These are phyloP conservation scores for Scarus forsteni DNA, from an alignment of 2,797 vertebrate genomes.

Conservation along the genomic window DNA sequence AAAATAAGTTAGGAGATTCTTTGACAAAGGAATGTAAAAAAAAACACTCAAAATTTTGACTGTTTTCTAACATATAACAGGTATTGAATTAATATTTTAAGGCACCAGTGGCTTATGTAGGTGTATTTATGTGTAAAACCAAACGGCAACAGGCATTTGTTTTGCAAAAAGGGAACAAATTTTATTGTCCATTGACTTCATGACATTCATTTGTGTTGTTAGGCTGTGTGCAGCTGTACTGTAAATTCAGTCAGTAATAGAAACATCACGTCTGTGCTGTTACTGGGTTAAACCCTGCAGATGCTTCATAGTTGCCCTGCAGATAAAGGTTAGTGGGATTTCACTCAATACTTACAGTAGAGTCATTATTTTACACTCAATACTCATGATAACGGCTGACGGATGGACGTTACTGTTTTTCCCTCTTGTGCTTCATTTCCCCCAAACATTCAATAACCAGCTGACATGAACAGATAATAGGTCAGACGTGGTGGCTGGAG, in stretches of 20 bases:
- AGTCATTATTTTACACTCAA: slow-evolving; percentile 71
- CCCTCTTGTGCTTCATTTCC: slow-evolving; percentile 51
- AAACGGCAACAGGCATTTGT: background rate
- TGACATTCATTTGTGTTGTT: too few relatives aligned
- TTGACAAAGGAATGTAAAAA: too few relatives aligned
- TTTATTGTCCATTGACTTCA: too few relatives aligned
- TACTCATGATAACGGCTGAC: slow-evolving; percentile 52
- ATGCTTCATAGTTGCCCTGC: slow-evolving; percentile 48
- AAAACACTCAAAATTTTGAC: too few relatives aligned
- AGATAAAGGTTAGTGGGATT: slow-evolving; percentile 69
- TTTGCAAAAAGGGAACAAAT: too few relatives aligned
- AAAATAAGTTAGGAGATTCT: background rate
- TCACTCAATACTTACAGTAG: slow-evolving; percentile 68
- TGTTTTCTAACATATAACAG: too few relatives aligned
- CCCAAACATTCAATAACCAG: slow-evolving; percentile 52
- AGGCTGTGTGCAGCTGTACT: background rate
- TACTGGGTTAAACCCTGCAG: slow-evolving; percentile 26
- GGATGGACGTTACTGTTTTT: slow-evolving; percentile 45
- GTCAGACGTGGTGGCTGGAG: slow-evolving; percentile 40
- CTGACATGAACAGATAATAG: slow-evolving; percentile 34
- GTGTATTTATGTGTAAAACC: too few relatives aligned
- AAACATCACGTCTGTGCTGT: slow-evolving; percentile 51
- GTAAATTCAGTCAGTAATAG: slow-evolving; percentile 13
- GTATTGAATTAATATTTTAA: too few relatives aligned
- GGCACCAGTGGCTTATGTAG: too few relatives aligned